phyloP scores from a whole-genome alignment of 2,888 invertebrate species.

The Pardosa pseudoannulata region DNA sequence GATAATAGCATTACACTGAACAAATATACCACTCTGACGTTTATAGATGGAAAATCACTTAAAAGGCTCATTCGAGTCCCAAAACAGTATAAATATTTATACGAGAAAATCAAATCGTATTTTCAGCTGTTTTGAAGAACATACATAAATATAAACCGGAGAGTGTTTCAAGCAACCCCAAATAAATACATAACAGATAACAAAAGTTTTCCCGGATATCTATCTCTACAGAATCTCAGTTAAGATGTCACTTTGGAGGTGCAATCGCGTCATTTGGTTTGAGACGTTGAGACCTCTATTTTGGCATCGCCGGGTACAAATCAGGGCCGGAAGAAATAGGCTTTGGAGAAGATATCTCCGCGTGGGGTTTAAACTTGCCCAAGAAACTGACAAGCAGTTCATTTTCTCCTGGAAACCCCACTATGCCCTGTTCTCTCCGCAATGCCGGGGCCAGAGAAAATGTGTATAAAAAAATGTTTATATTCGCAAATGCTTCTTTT shows the following conservation, averaged over 20 bases:
- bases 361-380: slow-evolving; percentile 51
- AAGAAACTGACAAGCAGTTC: slow-evolving; percentile 48
- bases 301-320: slow-evolving; percentile 51
- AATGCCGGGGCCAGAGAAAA: background rate
- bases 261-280: slow-evolving; percentile 55
- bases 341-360: slow-evolving; percentile 4
- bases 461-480: slow-evolving; percentile 29
- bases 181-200: slow-evolving; percentile 19
- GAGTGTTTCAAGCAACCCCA: background rate
- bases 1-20: too few species aligned
- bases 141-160: background rate
- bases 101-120: too few species aligned
- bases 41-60: too few species aligned
- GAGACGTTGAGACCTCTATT: slow-evolving; percentile 63
- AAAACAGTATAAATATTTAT: too few species aligned
- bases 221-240: background rate
- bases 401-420: background rate
- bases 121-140: background rate
- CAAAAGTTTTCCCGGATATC: background rate
- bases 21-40: too few species aligned
- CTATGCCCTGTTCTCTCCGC: background rate
- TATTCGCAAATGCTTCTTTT: slow-evolving; percentile 43
- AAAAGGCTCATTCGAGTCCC: too few species aligned
- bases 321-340: slow-evolving; percentile 46
- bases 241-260: slow-evolving; percentile 56